phyloP scores from a whole-genome alignment of 2,113 vertebrate genomes.

The Apeltes quadracus region DNA sequence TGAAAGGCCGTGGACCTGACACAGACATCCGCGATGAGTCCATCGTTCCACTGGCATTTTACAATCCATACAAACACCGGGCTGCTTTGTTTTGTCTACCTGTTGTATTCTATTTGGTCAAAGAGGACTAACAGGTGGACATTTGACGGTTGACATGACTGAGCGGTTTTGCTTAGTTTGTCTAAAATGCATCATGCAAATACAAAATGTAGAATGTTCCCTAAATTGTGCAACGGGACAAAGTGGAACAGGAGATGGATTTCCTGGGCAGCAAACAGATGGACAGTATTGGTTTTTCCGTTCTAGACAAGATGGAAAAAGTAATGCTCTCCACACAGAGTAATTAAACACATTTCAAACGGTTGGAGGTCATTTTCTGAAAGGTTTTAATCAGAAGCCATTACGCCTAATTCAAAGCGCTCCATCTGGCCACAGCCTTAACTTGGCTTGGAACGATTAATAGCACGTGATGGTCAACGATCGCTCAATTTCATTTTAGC shows the following conservation, averaged over 20 bases:
- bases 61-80: slow-evolving; percentile 14
- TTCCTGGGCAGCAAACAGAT: slow-evolving; percentile 39
- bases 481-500: not conserved
- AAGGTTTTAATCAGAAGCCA: not conserved
- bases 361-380: slow-evolving; percentile 4
- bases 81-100: not conserved
- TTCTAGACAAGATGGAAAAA: slow-evolving; percentile 59
- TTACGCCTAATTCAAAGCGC: not conserved
- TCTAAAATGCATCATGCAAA: not conserved
- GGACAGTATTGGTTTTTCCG: slow-evolving; percentile 71
- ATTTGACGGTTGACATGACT: slow-evolving; percentile 27
- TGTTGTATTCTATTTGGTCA: not conserved
- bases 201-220: slow-evolving; percentile 15
- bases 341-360: slow-evolving; percentile 46
- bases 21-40: slow-evolving; percentile 12
- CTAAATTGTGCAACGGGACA: slow-evolving; percentile 33
- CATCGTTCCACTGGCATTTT: slow-evolving; percentile 31
- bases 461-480: not conserved
- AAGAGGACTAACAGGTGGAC: slow-evolving; percentile 24
- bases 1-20: not conserved
- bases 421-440: not conserved
- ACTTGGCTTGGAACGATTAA: not conserved
- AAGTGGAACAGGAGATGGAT: slow-evolving; percentile 63
- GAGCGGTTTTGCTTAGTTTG: not conserved
- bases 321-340: slow-evolving; percentile 42